Evolutionary conservation across 53 echinoderm and acorn worm genomes (phyloP), one percentile per base, ranked within the genome.

Genomic region (Patiria pectinifera): DNA sequence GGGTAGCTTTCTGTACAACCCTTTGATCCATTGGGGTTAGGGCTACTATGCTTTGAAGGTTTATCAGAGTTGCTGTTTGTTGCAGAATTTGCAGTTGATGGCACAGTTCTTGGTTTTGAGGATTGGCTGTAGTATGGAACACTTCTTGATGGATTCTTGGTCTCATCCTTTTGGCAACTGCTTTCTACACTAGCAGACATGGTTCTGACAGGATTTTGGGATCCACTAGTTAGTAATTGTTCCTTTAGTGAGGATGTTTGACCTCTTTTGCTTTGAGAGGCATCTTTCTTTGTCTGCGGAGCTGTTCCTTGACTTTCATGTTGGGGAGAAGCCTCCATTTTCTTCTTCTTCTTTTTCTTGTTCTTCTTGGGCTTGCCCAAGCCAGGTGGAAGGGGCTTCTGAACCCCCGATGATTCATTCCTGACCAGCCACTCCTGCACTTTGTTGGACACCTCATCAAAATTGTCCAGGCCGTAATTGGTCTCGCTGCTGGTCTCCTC

Each of bases 371-470:
- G 44, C 6, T 88, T 87, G 21, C 15, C 19, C 10, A 53, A 48
- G 45, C 72, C 92, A 86, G 59, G 79, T 45, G 75, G 60, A 6
- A 45, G 79, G 45, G 35, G 35, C 35, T 53, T 47, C 16, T 76
- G 44, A 2, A 47, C 60, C 15, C 82, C 88, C 15, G 71, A 13
- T 7, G 77, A 46, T 21, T 88, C 82, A 22, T 88, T 93, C 61
- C 43, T 71, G 87, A 80, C 82, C 53, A 93, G 75, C 93, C 93
- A 93, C 48, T 84, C 82, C 66, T 93, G 88, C 12, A 93, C 86
- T 86, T 91, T 94, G 46, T 69, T 84, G 1, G 93, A 83, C 13
- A 44, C 78, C 23, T 85, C 91, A 7, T 91, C 85, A 69, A 86
- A 94, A 23, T 45, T 71, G 62, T 94, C 94, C 2, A 91, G 71